Conservation (phyloP, 2,797 vertebrate genomes). For the Helicolenus hilgendorfi region DNA sequence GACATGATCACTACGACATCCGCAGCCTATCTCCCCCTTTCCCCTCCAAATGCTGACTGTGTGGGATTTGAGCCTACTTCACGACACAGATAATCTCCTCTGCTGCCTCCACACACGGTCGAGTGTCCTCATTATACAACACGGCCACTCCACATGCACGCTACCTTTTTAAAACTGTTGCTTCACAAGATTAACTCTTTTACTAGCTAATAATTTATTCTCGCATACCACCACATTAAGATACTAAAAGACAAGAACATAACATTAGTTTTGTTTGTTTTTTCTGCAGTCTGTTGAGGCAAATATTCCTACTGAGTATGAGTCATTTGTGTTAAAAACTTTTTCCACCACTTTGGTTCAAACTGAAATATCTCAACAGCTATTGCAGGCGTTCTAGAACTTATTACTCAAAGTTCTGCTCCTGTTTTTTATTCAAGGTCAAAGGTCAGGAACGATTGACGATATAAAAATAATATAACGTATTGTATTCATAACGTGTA, state of each 20-base stretch:
- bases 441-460: too few species aligned
- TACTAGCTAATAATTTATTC: not conserved
- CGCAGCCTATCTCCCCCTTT: constrained; percentile 5
- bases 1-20: constrained; percentile 37
- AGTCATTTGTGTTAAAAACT: too few species aligned
- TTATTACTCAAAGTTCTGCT: too few species aligned
- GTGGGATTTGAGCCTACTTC: constrained; percentile 77
- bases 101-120: constrained; percentile 30
- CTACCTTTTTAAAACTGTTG: not conserved
- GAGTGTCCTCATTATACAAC: constrained; percentile 23
- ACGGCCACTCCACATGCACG: not conserved
- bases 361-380: not conserved
- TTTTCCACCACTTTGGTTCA: too few species aligned
- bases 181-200: not conserved
- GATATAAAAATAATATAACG: too few species aligned
- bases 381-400: too few species aligned
- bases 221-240: not conserved
- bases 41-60: constrained; percentile 75
- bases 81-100: constrained; percentile 68
- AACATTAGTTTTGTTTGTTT: not conserved
- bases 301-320: too few species aligned
- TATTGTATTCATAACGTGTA: too few species aligned
- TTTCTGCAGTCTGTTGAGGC: too few species aligned
- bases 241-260: not conserved
- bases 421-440: too few species aligned